Conservation (phyloP, 2,888 invertebrate genomes). For the Lacanobia oleracea region DNA sequence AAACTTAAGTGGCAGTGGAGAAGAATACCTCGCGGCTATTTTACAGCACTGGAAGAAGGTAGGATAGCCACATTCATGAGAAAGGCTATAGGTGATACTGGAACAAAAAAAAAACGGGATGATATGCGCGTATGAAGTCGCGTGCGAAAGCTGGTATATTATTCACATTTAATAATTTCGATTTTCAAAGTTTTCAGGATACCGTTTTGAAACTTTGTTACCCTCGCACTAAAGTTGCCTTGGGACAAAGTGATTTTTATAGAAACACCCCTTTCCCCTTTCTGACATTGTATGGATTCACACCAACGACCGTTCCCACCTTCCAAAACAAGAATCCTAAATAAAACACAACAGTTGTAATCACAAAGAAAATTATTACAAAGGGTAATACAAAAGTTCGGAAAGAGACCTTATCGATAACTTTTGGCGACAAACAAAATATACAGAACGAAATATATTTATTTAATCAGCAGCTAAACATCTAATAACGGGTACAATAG, state of each 20-base stretch:
- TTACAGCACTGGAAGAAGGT: too few species aligned
- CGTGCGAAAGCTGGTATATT: too few species aligned
- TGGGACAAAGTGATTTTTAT: background rate
- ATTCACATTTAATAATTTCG: background rate
- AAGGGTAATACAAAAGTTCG: conserved; percentile 36
- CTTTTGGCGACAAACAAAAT: conserved; percentile 36
- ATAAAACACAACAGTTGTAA: conserved; percentile 43
- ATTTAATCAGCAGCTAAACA: conserved; percentile 59
- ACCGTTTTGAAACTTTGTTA: background rate
- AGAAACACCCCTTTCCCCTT: background rate
- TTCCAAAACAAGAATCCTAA: conserved; percentile 31
- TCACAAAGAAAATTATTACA: conserved; percentile 51
- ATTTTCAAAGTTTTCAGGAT: background rate
- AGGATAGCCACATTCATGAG: too few species aligned
- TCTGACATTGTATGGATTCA: conserved; percentile 18
- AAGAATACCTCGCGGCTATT: too few species aligned
- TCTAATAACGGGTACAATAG: conserved; percentile 53
- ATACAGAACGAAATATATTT: conserved; percentile 45
- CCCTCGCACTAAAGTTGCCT: background rate
- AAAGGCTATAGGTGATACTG: too few species aligned
- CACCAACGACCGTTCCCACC: background rate
- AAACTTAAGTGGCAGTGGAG: too few species aligned
- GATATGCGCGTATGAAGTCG: too few species aligned
- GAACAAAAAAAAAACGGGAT: too few species aligned
- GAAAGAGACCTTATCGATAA: conserved; percentile 57